Evolutionary conservation across 2,113 vertebrate genomes (phyloP).

Genomic region (Heterocephalus glaber): DNA sequence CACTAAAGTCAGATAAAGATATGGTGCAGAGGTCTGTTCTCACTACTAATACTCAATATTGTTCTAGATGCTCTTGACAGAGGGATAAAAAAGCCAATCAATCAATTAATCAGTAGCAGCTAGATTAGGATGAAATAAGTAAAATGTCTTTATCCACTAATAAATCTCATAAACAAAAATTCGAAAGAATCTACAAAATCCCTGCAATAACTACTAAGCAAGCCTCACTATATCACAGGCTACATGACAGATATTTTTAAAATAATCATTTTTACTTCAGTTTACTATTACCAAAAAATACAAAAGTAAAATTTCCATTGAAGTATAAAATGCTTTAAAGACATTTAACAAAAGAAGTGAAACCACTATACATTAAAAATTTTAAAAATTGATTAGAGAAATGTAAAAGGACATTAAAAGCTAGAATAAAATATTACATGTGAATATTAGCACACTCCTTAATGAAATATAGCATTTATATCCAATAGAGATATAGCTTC

Average conservation of each 20-base stretch:
- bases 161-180: background rate
- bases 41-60: background rate
- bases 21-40: background rate
- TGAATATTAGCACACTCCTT: background rate
- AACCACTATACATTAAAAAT: background rate
- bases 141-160: background rate
- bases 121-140: background rate
- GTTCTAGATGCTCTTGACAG: background rate
- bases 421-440: background rate
- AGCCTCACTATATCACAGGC: background rate
- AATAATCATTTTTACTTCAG: background rate
- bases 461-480: background rate
- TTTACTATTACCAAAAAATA: background rate
- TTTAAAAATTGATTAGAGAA: background rate
- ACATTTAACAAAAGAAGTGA: background rate
- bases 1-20: background rate
- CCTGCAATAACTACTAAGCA: background rate
- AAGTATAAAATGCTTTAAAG: background rate
- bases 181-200: background rate
- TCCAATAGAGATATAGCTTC: background rate
- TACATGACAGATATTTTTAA: background rate
- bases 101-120: background rate
- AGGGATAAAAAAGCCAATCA: background rate
- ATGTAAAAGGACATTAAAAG: background rate
- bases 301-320: background rate